Evolutionary conservation across 2,797 vertebrate genomes (phyloP).

Genomic region (Knipowitschia caucasica): DNA sequence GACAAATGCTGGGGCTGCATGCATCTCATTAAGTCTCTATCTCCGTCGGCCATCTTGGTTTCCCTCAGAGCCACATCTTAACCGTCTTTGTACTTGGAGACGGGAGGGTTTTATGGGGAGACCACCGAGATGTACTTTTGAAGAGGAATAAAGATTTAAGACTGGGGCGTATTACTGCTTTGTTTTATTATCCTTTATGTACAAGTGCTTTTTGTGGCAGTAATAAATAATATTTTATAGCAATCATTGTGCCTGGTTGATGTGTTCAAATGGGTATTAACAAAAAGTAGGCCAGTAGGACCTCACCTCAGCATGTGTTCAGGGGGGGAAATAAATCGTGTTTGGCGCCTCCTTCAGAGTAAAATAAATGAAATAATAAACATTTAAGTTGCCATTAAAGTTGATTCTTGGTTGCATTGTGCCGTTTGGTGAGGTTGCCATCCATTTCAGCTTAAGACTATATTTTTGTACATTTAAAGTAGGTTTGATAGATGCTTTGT

Average conservation of each 20-base stretch:
- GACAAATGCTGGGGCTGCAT: slow-evolving; percentile 5
- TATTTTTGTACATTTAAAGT: too few relatives aligned
- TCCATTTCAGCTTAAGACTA: too few relatives aligned
- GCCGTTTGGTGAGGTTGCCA: too few relatives aligned
- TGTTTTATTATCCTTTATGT: slow-evolving; percentile 45
- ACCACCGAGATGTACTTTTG: slow-evolving; percentile 5
- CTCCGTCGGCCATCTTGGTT: not conserved
- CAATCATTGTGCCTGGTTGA: slow-evolving; percentile 27
- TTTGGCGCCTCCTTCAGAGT: not conserved
- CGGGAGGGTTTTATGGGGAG: slow-evolving; percentile 7
- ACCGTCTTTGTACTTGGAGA: slow-evolving; percentile 4
- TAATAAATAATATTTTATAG: slow-evolving; percentile 77
- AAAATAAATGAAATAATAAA: too few relatives aligned
- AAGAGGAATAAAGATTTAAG: slow-evolving; percentile 15
- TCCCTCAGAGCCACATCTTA: slow-evolving; percentile 9
- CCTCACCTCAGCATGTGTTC: not conserved
- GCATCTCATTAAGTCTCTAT: slow-evolving; percentile 15
- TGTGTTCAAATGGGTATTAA: slow-evolving; percentile 1
- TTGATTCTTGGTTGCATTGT: too few relatives aligned
- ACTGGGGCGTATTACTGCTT: slow-evolving; percentile 36
- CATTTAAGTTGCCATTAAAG: too few relatives aligned
- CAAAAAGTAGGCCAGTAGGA: not conserved
- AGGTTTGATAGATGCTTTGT: too few relatives aligned
- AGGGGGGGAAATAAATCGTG: not conserved
- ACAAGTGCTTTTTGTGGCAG: slow-evolving; percentile 51